A percentile compares a stretch with the other conserved stretches of the same genome.
Conservation (phyloP, 2,797 vertebrate species). For the Sebastes trivittatus region DNA sequence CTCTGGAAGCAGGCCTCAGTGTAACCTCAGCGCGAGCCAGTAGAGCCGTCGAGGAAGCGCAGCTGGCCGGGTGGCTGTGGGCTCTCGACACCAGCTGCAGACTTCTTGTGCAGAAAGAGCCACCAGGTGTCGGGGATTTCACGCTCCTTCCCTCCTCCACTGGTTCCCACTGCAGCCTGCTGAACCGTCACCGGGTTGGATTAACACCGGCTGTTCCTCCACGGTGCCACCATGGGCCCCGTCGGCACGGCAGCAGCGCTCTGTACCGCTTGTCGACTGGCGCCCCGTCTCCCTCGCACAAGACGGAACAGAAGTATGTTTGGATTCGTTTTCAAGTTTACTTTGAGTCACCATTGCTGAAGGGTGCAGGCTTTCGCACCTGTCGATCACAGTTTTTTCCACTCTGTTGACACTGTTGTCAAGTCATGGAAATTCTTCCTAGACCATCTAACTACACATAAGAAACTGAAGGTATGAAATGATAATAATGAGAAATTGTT, state of each 20-base stretch:
- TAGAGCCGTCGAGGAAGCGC: slow-evolving; percentile 36
- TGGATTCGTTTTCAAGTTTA: slow-evolving; percentile 17
- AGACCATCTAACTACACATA: background rate
- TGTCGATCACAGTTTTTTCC: background rate
- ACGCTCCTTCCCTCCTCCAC: slow-evolving; percentile 66
- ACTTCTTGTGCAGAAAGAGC: slow-evolving; percentile 64
- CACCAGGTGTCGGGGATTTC: slow-evolving; percentile 76
- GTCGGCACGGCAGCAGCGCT: background rate
- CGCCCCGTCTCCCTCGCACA: slow-evolving; percentile 3
- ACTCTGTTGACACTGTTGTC: background rate
- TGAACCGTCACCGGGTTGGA: slow-evolving; percentile 61
- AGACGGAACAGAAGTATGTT: background rate
- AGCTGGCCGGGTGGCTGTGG: slow-evolving; percentile 63
- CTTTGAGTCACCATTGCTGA: background rate
- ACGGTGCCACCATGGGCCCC: slow-evolving; percentile 17
- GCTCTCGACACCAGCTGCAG: slow-evolving; percentile 71
- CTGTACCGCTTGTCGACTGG: background rate
- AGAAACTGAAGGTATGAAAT: background rate
- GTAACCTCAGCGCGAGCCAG: slow-evolving; percentile 14
- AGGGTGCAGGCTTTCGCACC: background rate
- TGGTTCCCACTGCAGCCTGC: slow-evolving; percentile 58
- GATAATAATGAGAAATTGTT: too few relatives aligned
- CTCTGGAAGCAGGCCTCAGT: background rate
- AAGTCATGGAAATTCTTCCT: background rate
- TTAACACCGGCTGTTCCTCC: slow-evolving; percentile 70